phyloP scores from a whole-genome alignment of 2,113 vertebrate species.

The Serinus canaria region DNA sequence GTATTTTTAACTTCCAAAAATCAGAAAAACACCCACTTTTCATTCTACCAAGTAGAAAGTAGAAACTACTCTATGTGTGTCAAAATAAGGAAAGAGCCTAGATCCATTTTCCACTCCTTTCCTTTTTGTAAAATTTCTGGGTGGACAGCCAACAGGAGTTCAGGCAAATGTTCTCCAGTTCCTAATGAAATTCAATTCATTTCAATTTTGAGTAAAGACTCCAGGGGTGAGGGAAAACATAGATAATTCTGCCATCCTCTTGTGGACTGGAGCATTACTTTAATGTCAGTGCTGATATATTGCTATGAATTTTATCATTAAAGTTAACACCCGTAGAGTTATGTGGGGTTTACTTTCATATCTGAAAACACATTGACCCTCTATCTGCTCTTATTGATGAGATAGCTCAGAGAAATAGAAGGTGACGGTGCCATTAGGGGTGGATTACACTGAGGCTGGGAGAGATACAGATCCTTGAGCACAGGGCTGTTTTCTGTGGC shows the following conservation, averaged over 20 bases:
- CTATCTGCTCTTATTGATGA: slow-evolving; percentile 47
- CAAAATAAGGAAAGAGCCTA: not conserved
- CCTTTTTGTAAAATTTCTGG: not conserved
- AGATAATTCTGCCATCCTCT: slow-evolving; percentile 19
- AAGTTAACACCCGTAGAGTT: slow-evolving; percentile 48
- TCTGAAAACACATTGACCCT: slow-evolving; percentile 54
- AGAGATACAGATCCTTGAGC: not conserved
- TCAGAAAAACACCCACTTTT: not conserved
- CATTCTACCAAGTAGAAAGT: not conserved
- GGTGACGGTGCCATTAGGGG: slow-evolving; percentile 18
- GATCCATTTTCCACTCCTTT: not conserved
- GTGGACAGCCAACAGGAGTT: not conserved
- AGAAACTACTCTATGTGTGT: not conserved
- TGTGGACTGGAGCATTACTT: slow-evolving; percentile 32
- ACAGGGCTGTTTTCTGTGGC: not conserved
- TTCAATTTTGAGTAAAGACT: slow-evolving; percentile 14
- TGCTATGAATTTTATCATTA: slow-evolving; percentile 51
- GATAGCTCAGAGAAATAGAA: slow-evolving; percentile 57
- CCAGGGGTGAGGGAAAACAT: not conserved
- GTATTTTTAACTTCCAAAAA: not conserved
- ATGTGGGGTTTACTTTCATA: slow-evolving; percentile 49
- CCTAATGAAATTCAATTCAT: slow-evolving; percentile 21
- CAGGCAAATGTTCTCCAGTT: not conserved
- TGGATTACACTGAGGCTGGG: not conserved
- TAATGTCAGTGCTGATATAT: slow-evolving; percentile 55